Evolutionary conservation across 2,888 invertebrate genomes (phyloP).

Genomic region (Ectobius pallidus): DNA sequence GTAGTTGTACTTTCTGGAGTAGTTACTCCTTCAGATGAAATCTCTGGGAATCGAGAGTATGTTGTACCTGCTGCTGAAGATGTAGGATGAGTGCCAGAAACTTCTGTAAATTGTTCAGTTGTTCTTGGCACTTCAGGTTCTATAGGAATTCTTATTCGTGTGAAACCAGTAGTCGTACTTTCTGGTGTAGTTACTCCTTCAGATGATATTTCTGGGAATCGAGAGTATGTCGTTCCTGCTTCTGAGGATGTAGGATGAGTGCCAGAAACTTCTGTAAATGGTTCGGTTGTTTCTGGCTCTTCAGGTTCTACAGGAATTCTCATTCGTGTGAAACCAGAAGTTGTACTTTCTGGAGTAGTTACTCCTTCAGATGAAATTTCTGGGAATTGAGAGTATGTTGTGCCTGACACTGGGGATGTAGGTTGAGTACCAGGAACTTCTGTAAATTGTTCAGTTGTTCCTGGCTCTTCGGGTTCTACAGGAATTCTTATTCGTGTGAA

Average conservation of each 20-base stretch:
- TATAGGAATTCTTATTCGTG: neutral
- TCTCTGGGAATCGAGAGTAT: no score
- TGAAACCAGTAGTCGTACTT: neutral
- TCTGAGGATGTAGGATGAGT: neutral
- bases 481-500: no score
- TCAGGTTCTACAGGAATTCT: neutral
- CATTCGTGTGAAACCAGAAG: no score
- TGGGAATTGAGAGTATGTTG: no score
- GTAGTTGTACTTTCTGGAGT: neutral
- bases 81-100: neutral
- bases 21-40: neutral
- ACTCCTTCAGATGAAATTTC: neutral
- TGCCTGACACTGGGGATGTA: no score
- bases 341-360: constrained; percentile 1
- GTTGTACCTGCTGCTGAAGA: no score
- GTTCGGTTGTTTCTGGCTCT: neutral
- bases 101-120: constrained; percentile 16
- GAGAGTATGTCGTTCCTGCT: no score
- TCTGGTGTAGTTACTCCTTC: constrained; percentile 5
- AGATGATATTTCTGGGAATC: neutral
- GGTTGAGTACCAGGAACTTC: neutral
- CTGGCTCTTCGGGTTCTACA: neutral
- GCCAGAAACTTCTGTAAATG: constrained; percentile 15
- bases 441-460: constrained; percentile 3
- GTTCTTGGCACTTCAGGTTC: neutral